Evolutionary conservation across 2,888 invertebrate genomes (phyloP), one percentile per base, ranked within the genome.

Genomic region (Melieria crassipennis): DNA sequence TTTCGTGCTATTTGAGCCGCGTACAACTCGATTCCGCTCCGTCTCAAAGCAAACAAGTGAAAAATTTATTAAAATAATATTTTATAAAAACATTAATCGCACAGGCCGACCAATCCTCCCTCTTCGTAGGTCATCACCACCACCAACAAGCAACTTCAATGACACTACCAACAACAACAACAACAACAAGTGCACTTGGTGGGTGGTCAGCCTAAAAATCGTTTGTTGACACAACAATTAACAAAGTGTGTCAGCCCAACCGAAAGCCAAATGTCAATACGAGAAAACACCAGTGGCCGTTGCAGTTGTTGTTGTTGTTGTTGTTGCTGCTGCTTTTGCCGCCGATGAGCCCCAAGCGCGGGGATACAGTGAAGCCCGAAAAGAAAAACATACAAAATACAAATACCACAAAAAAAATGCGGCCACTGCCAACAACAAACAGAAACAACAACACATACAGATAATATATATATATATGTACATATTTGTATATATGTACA

Each of bases 171-270:
- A 30, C 30, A 30, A 30, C 30, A 30, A 30, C 30, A 30, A 30
- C 30, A 30, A 30, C 30, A 30, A 30, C 30, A 30, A 30, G 30
- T 2, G 30, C 13, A 52, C 52, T 52, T 7, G 13, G 52, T 52
- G 52, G 52, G 52, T 52, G 52, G 52, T 52, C 52, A 13, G 52
- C 13, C 52, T n/a, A 52, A 52, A 52, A 52, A 52, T 11, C 10
- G 11, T 52, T 52, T 52, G 13, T 52, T 52, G 52, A 52, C 52
- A 52, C 52, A 52, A 52, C 52, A 52, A 52, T 52, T 52, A 52
- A 52, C 52, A 52, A 52, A 52, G 52, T 52, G 13, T 52, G 52
- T 52, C 52, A 52, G 30, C 30, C 30, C 30, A 30, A 52, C 11
- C 11, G 52, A 11, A 52, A 52, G 13, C 5, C 52, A 52, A 52